These are phyloP conservation scores for Yponomeuta evonymella DNA, from an alignment of 2,888 invertebrate genomes.

Conservation along the genomic window DNA sequence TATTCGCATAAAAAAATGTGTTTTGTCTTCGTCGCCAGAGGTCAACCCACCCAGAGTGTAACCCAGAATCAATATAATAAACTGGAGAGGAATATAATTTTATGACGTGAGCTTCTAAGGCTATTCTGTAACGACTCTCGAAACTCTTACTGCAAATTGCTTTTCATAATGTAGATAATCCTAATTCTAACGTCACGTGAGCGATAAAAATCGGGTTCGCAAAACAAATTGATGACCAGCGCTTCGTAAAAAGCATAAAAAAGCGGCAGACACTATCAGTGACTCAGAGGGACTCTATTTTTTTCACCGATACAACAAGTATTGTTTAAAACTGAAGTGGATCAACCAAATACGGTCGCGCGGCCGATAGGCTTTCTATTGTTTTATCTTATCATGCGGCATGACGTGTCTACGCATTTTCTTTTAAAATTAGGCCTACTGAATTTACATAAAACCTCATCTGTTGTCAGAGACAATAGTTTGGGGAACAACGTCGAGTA, in stretches of 20 bases:
- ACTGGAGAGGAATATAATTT: not conserved
- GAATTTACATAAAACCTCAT: not conserved
- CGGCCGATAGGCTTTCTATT: not conserved
- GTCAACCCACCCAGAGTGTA: not conserved
- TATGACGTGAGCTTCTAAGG: not conserved
- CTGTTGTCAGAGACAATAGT: not conserved
- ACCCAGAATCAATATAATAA: not conserved
- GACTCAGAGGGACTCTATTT: not conserved
- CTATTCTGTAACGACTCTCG: not conserved
- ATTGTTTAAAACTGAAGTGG: not conserved
- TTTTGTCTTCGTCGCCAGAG: not conserved
- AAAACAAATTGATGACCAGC: not conserved
- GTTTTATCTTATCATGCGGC: not conserved
- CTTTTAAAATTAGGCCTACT: not conserved
- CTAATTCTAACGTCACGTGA: not conserved
- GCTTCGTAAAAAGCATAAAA: not conserved
- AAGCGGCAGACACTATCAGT: not conserved
- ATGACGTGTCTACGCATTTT: not conserved
- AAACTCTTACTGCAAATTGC: not conserved
- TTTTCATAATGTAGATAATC: not conserved
- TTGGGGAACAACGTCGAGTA: not conserved
- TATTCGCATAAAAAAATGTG: no score
- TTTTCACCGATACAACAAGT: not conserved
- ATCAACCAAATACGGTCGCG: not conserved
- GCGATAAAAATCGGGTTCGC: not conserved